Evolutionary conservation across 2,113 vertebrate genomes (phyloP).

Genomic region (Melierax canorus): DNA sequence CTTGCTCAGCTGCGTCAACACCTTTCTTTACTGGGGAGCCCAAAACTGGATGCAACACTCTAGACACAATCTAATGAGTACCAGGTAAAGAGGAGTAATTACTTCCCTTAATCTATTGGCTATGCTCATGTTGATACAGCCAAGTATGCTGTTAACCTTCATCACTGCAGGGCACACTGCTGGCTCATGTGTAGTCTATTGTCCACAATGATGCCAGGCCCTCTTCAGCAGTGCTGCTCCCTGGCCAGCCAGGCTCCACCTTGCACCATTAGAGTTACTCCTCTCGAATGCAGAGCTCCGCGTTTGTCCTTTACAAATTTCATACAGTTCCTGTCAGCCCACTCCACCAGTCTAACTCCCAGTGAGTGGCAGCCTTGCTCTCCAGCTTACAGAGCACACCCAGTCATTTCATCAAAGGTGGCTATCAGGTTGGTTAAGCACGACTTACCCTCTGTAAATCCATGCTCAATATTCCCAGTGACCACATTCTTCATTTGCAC

Average conservation of each 20-base stretch:
- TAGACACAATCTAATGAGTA: not conserved
- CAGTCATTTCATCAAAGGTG: not conserved
- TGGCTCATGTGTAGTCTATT: not conserved
- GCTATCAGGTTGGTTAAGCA: not conserved
- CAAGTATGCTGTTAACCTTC: not conserved
- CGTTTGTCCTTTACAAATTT: not conserved
- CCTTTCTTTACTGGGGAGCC: not conserved
- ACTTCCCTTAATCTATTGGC: not conserved
- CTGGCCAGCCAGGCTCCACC: not conserved
- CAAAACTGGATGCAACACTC: not conserved
- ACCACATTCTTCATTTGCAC: not conserved
- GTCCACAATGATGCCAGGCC: not conserved
- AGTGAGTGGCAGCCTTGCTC: not conserved
- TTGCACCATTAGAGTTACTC: not conserved
- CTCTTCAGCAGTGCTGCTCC: not conserved
- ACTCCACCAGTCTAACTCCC: not conserved
- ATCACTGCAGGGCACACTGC: not conserved
- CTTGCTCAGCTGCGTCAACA: not conserved
- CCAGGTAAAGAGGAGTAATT: not conserved
- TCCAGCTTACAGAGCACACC: not conserved
- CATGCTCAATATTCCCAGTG: not conserved
- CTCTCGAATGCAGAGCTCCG: not conserved
- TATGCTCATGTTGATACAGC: not conserved
- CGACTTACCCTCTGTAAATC: not conserved
- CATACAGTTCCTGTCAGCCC: not conserved